A percentile compares a stretch with the other conserved stretches of the same genome.
Conservation (phyloP, 2,888 invertebrate species). For the Spisula solida region DNA sequence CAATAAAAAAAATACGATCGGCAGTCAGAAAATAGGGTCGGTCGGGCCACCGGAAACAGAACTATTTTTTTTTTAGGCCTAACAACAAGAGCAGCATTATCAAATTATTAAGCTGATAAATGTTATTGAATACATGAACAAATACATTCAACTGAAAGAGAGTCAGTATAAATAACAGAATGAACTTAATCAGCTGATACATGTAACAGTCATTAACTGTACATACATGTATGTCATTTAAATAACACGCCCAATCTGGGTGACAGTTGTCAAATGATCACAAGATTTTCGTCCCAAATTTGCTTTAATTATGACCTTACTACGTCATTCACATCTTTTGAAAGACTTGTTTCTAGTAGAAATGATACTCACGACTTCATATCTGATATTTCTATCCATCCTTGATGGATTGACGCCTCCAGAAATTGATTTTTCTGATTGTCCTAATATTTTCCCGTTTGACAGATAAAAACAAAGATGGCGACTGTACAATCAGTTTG, state of each 20-base stretch:
- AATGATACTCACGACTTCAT: slow-evolving; percentile 62
- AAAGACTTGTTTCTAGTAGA: background rate
- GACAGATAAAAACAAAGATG: slow-evolving; percentile 59
- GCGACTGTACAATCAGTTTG: slow-evolving; percentile 21
- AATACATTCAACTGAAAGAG: too few relatives aligned
- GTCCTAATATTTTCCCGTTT: slow-evolving; percentile 21
- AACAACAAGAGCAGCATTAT: too few relatives aligned
- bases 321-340: background rate
- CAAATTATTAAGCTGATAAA: too few relatives aligned
- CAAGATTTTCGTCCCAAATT: background rate
- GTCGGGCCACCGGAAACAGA: too few relatives aligned
- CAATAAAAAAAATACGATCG: too few relatives aligned
- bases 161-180: too few relatives aligned
- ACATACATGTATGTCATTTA: background rate
- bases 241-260: background rate
- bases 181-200: too few relatives aligned
- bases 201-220: too few relatives aligned
- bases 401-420: slow-evolving; percentile 28
- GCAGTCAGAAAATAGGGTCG: too few relatives aligned
- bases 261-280: background rate
- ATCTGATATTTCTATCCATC: slow-evolving; percentile 67
- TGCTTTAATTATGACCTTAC: background rate
- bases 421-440: slow-evolving; percentile 20
- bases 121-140: too few relatives aligned
- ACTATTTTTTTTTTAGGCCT: too few relatives aligned